Evolutionary conservation across 2,888 invertebrate species (phyloP).

Genomic region (Apotomis turbidana): DNA sequence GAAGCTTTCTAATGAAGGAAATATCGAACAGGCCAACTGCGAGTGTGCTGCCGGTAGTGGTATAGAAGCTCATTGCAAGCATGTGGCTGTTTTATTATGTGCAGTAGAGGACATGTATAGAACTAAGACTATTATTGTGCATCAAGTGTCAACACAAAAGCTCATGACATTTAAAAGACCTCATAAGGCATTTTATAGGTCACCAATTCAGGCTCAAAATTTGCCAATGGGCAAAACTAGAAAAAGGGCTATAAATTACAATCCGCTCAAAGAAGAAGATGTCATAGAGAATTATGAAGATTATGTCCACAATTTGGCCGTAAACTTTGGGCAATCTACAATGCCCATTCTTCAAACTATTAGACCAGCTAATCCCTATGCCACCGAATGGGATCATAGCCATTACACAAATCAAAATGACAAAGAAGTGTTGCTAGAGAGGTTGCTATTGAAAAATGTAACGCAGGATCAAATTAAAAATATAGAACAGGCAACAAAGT

Average conservation of each 20-base stretch:
- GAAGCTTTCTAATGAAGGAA: conserved; percentile 7
- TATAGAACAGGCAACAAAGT: neutral
- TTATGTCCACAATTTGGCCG: conserved; percentile 6
- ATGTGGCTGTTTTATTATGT: conserved; percentile 4
- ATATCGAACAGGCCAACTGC: conserved; percentile 14
- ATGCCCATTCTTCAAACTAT: conserved; percentile 11
- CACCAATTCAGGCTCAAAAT: conserved; percentile 15
- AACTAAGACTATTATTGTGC: conserved; percentile 9
- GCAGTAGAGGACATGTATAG: conserved; percentile 10
- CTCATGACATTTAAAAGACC: conserved; percentile 6
- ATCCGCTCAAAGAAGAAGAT: conserved; percentile 2
- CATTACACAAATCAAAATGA: neutral
- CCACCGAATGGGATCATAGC: conserved; percentile 6
- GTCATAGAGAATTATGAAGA: conserved; percentile 4
- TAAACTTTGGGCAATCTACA: conserved; percentile 3
- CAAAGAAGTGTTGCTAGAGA: too few species aligned
- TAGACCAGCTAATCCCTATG: conserved; percentile 13
- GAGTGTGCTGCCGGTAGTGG: conserved; percentile 20
- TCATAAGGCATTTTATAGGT: conserved; percentile 7
- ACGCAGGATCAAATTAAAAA: neutral
- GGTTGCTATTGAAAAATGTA: conserved; percentile 7
- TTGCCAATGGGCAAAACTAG: conserved; percentile 13
- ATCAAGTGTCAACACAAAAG: conserved; percentile 14
- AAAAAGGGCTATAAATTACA: conserved; percentile 1
- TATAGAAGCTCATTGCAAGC: conserved; percentile 13